Percentiles rank a stretch among this genome's conserved stretches.
Evolutionary conservation across 1,140 invertebrate genomes (phyloP).

Genomic region (Octopus bimaculoides): DNA sequence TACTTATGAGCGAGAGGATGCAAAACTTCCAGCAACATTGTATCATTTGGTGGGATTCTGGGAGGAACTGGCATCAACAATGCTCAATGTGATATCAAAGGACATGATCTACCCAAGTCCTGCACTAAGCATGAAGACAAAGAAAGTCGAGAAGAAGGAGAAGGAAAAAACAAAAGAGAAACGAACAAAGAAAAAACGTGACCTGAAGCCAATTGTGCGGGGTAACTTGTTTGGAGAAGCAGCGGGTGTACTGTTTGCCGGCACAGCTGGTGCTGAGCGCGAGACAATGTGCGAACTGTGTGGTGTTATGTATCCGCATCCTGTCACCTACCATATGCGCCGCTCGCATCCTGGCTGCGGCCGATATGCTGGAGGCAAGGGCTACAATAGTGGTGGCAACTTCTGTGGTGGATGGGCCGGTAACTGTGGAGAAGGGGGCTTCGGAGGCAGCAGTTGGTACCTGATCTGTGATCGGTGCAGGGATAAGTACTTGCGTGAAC

Average conservation of each 20-base stretch:
- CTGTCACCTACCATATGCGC: slow-evolving; percentile 89
- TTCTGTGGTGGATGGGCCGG: slow-evolving; percentile 85
- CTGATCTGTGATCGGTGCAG: slow-evolving; percentile 86
- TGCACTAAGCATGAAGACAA: slow-evolving; percentile 50
- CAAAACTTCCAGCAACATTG: slow-evolving; percentile 78
- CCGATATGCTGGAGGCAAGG: slow-evolving; percentile 78
- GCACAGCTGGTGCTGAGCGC: slow-evolving; percentile 45
- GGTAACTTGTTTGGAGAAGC: slow-evolving; percentile 55
- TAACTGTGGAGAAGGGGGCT: slow-evolving; percentile 82
- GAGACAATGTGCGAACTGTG: slow-evolving; percentile 85
- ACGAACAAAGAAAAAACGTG: slow-evolving; percentile 52
- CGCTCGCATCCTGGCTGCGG: slow-evolving; percentile 87
- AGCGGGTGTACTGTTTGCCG: slow-evolving; percentile 35
- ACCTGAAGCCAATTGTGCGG: slow-evolving; percentile 56
- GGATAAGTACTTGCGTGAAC: slow-evolving; percentile 72
- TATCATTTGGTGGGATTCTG: slow-evolving; percentile 73
- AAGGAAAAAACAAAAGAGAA: slow-evolving; percentile 55
- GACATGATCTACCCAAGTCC: slow-evolving; percentile 59
- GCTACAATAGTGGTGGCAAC: slow-evolving; percentile 81
- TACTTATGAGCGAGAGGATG: slow-evolving; percentile 54
- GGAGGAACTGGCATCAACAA: slow-evolving; percentile 76
- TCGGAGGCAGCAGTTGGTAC: slow-evolving; percentile 84
- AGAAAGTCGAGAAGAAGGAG: slow-evolving; percentile 59
- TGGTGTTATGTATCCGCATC: slow-evolving; percentile 70
- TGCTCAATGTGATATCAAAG: slow-evolving; percentile 67